These are phyloP conservation scores for Notolepis coatsorum DNA, from an alignment of 2,797 vertebrate species.

Conservation along the genomic window DNA sequence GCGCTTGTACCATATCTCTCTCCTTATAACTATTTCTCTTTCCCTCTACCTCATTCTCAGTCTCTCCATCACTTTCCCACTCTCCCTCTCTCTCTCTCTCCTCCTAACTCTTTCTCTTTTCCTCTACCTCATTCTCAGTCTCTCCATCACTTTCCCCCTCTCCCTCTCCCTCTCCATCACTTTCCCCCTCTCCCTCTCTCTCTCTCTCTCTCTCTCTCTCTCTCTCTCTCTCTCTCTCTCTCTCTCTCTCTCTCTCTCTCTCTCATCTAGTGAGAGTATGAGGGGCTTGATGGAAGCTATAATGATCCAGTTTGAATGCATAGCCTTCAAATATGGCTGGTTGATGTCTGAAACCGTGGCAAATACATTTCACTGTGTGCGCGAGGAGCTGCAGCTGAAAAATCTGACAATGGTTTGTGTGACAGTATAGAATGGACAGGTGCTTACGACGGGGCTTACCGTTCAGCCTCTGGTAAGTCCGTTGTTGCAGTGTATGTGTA, in stretches of 20 bases:
- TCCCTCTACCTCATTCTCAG: not conserved
- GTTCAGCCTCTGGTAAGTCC: conserved; percentile 57
- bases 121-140: too few species aligned
- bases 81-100: not conserved
- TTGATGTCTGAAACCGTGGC: conserved; percentile 57
- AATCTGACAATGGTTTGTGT: conserved; percentile 43
- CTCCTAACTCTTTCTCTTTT: too few species aligned
- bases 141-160: too few species aligned
- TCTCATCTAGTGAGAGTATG: conserved; percentile 40
- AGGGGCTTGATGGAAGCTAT: conserved; percentile 28
- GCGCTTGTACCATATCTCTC: too few species aligned
- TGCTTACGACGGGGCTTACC: conserved; percentile 54
- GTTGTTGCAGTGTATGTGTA: conserved; percentile 46
- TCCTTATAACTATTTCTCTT: not conserved
- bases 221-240: not conserved
- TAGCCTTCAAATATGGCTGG: conserved; percentile 20
- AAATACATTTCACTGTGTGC: conserved; percentile 50
- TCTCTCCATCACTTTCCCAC: not conserved
- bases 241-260: conserved; percentile 25
- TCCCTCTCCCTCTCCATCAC: too few species aligned
- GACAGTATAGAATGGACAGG: conserved; percentile 43
- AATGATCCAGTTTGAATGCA: conserved; percentile 48
- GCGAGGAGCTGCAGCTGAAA: conserved; percentile 20
- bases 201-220: not conserved
- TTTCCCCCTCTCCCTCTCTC: conserved; percentile 9